Percentiles rank a stretch among this genome's conserved stretches.
Conservation (phyloP, 2,113 vertebrate genomes). For the Neofelis nebulosa region DNA sequence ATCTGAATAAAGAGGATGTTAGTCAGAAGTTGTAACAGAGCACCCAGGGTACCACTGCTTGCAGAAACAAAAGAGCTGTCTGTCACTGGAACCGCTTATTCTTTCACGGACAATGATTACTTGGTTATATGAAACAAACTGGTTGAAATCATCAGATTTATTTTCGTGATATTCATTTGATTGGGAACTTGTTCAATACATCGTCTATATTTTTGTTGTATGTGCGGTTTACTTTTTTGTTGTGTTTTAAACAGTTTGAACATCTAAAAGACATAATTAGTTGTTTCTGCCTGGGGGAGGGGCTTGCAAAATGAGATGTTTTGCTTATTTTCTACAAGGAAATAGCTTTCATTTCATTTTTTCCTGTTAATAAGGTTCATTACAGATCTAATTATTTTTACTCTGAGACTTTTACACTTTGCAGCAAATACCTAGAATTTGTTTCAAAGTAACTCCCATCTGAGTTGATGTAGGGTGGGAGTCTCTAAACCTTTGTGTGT, state of each 20-base stretch:
- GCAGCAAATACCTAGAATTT: not conserved
- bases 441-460: not conserved
- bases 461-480: not conserved
- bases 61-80: slow-evolving; percentile 12
- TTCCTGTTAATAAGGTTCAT: not conserved
- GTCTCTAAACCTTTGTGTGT: not conserved
- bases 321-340: slow-evolving; percentile 26
- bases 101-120: not conserved
- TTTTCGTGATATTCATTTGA: not conserved
- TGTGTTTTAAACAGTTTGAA: not conserved
- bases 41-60: not conserved
- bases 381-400: slow-evolving; percentile 41
- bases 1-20: slow-evolving; percentile 29
- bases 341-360: not conserved
- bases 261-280: not conserved
- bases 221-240: not conserved
- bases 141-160: not conserved
- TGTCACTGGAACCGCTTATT: not conserved
- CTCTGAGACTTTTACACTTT: not conserved
- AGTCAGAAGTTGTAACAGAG: slow-evolving; percentile 35
- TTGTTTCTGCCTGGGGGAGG: not conserved
- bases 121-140: not conserved
- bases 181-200: not conserved
- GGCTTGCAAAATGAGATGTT: not conserved
- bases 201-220: not conserved